Base-by-base conservation (phyloP, 2,797 vertebrate genomes). In the Platalea minor region DNA sequence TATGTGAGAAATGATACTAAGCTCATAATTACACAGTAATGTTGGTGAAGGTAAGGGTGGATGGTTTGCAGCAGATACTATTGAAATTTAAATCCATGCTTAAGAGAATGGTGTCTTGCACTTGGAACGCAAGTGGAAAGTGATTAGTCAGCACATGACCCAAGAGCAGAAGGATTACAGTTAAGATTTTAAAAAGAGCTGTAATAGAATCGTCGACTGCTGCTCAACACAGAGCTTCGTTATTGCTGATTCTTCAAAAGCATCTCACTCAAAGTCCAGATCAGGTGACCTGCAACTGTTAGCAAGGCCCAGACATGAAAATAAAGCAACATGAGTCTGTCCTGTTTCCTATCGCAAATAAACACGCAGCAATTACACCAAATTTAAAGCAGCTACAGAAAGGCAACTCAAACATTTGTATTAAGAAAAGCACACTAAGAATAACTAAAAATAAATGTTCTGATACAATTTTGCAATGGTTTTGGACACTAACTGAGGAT, bases 101-200 rank as follows among this genome's bases (percentile, higher is more conserved):
- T 1, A 29, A 65, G 92, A 89, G 82, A 80, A 94, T 79, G 79
- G 78, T 8, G 89, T 95, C 91, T 75, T 43, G 56, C 89, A 10
- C 72, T 60, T 39, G 50, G 68, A 75, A 72, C 33, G 46, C 12
- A 33, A 10, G 64, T 25, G 78, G 86, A 77, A 90, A 92, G 13
- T 16, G 95, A 94, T 93, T 48, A 43, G 64, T 96, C 92, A 96
- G 95, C 91, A 51, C 43, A 51, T 3, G 14, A 93, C 13, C 91
- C 89, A 37, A 78, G 65, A 72, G 89, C 68, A 84, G 75, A 15
- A 82, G 91, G 91, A 90, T 93, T 95, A 83, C 68, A 90, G 57
- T 43, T 41, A 12, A 79, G 72, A 8, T 88, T 91, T 85, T 75
- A 2, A 3, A 50, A 83, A 80, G 80, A 78, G 59, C 48, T 92